These are phyloP conservation scores for Pogonocichla stellata DNA, from an alignment of 2,113 vertebrate species.

Conservation along the genomic window DNA sequence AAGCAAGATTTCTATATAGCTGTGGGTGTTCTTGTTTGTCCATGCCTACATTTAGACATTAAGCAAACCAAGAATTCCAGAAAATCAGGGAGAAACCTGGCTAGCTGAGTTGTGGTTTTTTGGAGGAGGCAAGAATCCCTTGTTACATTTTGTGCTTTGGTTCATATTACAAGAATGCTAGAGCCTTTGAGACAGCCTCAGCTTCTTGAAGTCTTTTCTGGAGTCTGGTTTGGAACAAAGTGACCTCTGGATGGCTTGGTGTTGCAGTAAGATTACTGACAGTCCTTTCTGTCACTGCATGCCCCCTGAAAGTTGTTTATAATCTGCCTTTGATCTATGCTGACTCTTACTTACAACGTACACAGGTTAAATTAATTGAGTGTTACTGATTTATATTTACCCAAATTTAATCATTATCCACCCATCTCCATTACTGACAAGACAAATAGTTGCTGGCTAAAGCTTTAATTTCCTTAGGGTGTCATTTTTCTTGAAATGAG, in stretches of 20 bases:
- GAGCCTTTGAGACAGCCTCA: neutral
- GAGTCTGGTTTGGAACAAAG: neutral
- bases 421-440: neutral
- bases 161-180: neutral
- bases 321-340: neutral
- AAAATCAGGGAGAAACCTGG: neutral
- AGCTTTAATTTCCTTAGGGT: neutral
- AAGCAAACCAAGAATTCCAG: neutral
- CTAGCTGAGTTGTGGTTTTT: neutral
- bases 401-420: neutral
- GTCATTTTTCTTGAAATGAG: neutral
- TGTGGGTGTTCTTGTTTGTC: neutral
- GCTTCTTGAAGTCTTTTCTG: neutral
- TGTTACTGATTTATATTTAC: neutral
- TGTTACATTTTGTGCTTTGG: neutral
- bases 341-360: neutral
- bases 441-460: neutral
- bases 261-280: neutral
- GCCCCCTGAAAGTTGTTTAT: neutral
- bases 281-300: neutral
- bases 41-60: neutral
- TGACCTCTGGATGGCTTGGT: neutral
- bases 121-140: neutral
- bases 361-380: neutral
- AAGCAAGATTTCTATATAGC: neutral